Base-by-base conservation (phyloP, 1,140 invertebrate species). In the Solenopsis invicta region DNA sequence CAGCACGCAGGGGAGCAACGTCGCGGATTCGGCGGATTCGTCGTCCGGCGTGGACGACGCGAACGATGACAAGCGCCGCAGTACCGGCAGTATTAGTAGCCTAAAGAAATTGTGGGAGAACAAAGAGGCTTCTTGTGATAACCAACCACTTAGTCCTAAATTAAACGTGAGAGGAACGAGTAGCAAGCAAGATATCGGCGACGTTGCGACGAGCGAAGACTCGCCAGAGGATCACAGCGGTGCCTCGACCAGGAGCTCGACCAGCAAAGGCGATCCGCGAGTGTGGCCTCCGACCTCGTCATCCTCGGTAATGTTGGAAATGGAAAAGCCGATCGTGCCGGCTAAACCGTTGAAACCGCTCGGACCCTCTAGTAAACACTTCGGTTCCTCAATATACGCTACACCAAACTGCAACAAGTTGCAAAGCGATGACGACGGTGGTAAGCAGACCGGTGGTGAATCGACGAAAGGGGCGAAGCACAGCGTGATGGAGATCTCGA, bases 81-180 rank as follows among this genome's bases (percentile, higher is more conserved):
- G 98, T 93, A 98, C 98, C 50, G 98, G 98, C 72, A 98, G 98
- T 95, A 99, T 99, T 92, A 98, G 97, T 93, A 99, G 98, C 93
- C 96, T 99, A 88, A 99, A 99, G 93, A 98, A 98, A 94, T 95
- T 99, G 37, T 99, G 98, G 98, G 98, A 98, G 95, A 97, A 97
- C 59, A 97, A 96, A 92, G 97, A 97, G 92, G 94, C 95, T 3
- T 92, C 93, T 74, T 93, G 89, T 72, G 94, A 94, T 50, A 94
- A 94, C 91, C 95, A 96, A 69, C 96, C 97, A 52, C 93, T 96
- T 2, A 97, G 97, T 93, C 97, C 97, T 0, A 97, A 97, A 90
- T 92, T 97, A 66, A 95, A 95, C 34, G 92, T 96, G 2, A 96
- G 91, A 16, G 87, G 89, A 24, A 29, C 45, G 59, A 89, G 87